A percentile compares a stretch with the other conserved stretches of the same genome.
These are phyloP conservation scores for Nymphalis polychloros DNA, from an alignment of 2,888 invertebrate species.

Conservation along the genomic window DNA sequence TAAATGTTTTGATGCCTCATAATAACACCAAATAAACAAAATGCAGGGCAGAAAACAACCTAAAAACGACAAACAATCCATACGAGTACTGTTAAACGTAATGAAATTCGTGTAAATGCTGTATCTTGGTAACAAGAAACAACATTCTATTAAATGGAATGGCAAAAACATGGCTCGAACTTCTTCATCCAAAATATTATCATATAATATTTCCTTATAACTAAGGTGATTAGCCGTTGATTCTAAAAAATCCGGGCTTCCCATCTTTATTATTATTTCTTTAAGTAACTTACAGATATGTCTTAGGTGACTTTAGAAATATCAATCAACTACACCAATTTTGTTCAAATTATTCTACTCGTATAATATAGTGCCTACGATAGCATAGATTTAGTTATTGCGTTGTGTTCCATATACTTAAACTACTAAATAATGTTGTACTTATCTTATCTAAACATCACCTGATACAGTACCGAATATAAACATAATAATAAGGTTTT, in stretches of 20 bases:
- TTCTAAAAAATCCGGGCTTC: neutral
- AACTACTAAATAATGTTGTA: neutral
- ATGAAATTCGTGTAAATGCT: slow-evolving; percentile 22
- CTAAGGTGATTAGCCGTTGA: neutral
- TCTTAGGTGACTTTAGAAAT: too few relatives aligned
- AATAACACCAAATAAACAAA: neutral
- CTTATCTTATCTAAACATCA: neutral
- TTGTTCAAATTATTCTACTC: neutral
- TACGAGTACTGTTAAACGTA: slow-evolving; percentile 14
- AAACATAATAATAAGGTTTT: neutral
- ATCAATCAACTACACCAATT: neutral
- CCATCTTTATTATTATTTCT: too few relatives aligned
- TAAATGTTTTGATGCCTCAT: neutral
- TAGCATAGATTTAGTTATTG: neutral
- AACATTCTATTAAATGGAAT: slow-evolving; percentile 19
- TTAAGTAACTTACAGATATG: too few relatives aligned
- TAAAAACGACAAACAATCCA: slow-evolving; percentile 6
- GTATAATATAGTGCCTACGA: neutral
- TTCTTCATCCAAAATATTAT: slow-evolving; percentile 19
- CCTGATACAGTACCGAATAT: too few relatives aligned
- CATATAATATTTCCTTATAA: slow-evolving; percentile 13
- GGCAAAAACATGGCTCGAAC: slow-evolving; percentile 18
- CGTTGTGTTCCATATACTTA: neutral
- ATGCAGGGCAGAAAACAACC: neutral
- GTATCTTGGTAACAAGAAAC: slow-evolving; percentile 24